phyloP scores from a whole-genome alignment of 23 tunicate genomes.

The Trididemnum nubilum region DNA sequence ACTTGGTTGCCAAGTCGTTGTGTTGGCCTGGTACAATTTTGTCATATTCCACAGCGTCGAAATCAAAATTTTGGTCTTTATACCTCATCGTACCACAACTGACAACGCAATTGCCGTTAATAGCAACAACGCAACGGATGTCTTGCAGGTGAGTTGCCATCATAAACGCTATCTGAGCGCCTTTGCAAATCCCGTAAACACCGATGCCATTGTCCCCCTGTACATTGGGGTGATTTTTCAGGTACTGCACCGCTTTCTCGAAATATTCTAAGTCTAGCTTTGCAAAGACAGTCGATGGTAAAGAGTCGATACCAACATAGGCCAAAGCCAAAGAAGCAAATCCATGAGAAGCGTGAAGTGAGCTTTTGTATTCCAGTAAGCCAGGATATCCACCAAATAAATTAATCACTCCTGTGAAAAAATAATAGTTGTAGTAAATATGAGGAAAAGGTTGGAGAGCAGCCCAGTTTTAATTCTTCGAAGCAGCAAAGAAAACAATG shows the following conservation, averaged over 20 bases:
- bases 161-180: slow-evolving; percentile 28
- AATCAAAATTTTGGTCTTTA: background rate
- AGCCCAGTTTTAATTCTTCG: too few relatives aligned
- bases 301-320: slow-evolving; percentile 22
- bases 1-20: background rate
- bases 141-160: slow-evolving; percentile 22
- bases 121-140: slow-evolving; percentile 35
- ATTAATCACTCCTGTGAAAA: slow-evolving; percentile 38
- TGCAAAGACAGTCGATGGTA: background rate
- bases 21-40: background rate
- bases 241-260: slow-evolving; percentile 30
- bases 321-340: slow-evolving; percentile 61
- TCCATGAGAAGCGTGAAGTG: slow-evolving; percentile 63
- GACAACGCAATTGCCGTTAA: slow-evolving; percentile 25
- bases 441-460: too few relatives aligned
- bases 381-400: slow-evolving; percentile 65
- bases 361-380: slow-evolving; percentile 48
- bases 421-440: too few relatives aligned
- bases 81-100: background rate
- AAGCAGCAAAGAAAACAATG: too few relatives aligned
- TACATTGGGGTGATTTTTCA: slow-evolving; percentile 18
- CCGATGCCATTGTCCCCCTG: slow-evolving; percentile 28
- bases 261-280: slow-evolving; percentile 48
- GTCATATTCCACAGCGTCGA: background rate
- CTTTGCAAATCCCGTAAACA: slow-evolving; percentile 29